These are phyloP conservation scores for Columba janthina DNA, from an alignment of 2,113 vertebrate species.

Conservation along the genomic window DNA sequence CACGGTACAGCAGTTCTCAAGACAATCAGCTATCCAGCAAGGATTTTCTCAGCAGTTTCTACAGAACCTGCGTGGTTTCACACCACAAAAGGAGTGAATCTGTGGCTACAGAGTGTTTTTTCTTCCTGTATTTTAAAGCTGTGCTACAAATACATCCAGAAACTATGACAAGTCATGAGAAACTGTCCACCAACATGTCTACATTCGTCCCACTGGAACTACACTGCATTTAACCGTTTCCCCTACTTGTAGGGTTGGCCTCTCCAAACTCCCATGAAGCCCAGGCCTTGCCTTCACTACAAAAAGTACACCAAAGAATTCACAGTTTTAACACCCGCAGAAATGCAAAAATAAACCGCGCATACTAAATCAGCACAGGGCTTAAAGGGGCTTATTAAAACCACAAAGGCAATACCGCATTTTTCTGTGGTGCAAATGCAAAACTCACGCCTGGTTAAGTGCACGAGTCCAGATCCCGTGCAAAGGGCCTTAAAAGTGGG, in stretches of 20 bases:
- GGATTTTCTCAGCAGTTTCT: neutral
- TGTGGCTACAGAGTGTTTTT: rapidly evolving
- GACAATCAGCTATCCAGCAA: rapidly evolving
- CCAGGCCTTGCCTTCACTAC: neutral
- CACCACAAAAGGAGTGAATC: neutral
- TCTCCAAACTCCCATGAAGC: neutral
- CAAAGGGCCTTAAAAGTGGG: neutral
- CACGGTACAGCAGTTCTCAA: neutral
- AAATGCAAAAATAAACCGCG: rapidly evolving
- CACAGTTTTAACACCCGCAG: neutral
- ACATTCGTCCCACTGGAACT: too few species aligned
- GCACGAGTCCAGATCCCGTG: rapidly evolving
- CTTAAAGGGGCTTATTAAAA: rapidly evolving
- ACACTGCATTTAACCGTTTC: too few species aligned
- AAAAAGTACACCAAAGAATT: neutral
- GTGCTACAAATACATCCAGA: rapidly evolving
- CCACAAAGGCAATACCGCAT: rapidly evolving
- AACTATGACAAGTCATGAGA: rapidly evolving
- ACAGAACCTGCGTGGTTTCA: neutral
- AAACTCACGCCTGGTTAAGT: rapidly evolving
- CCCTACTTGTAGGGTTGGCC: neutral
- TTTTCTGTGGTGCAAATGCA: rapidly evolving
- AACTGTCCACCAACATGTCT: neutral
- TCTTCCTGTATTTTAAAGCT: neutral
- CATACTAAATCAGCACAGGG: rapidly evolving